Evolutionary conservation across 2,113 vertebrate genomes (phyloP), one percentile per base, ranked within the genome.

Genomic region (Helogale parvula): DNA sequence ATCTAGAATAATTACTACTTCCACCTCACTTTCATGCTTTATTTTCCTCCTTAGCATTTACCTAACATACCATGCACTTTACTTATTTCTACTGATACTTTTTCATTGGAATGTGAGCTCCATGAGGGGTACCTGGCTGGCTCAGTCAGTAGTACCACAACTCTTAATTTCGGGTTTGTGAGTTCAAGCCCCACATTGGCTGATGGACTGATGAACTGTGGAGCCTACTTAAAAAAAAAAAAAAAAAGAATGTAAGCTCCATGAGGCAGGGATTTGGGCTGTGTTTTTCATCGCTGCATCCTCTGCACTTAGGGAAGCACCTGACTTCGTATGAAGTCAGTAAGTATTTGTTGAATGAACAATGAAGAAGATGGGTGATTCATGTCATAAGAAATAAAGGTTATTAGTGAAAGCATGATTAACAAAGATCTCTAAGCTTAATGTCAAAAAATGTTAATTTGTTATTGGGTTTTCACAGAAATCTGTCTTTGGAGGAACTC

Each of bases 401-500:
- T 80, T 69, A 93, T 54, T 31, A 82, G 57, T 88, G 54, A 95
- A 87, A 97, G 47, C 23, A 94, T 71, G 50, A 95, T 72, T 97
- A 94, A 66, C 11, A 2, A 90, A 81, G 14, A 33, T 23, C 38
- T 93, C 17, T 94, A 38, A 76, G 54, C 14, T 47, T 65, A 88
- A 93, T 4, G 38, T 82, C 79, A 83, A 95, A 88, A 88, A 77
- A 74, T 77, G 7, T 23, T 82, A 4, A 82, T 35, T 50, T 29
- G 19, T 41, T 89, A 10, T 31, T 95, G 16, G 17, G 25, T 93
- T 97, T 91, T 93, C 82, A 84, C 45, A 41, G 60, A 76, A 71
- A 81, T 50, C 41, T 93, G 68, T 80, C 79, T 92, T 86, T 92
- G 91, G 66, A 94, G 66, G 57, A 89, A 74, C 8, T 94, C 13